Base-by-base conservation (phyloP, 1,140 invertebrate genomes). In the Lerema accius region DNA sequence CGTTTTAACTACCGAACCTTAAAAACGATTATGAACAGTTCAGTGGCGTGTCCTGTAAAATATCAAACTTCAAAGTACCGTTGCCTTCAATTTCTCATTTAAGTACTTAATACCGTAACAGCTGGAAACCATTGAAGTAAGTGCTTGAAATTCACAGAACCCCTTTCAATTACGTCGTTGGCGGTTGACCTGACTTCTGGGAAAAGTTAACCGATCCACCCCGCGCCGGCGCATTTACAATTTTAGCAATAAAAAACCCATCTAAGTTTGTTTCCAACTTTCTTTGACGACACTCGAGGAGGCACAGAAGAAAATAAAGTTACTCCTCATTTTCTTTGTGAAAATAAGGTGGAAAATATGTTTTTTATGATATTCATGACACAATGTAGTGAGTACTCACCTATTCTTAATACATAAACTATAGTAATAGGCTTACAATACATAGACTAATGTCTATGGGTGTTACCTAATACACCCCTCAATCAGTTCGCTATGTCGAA, bases 51-150 rank as follows among this genome's bases (percentile, higher is more conserved):
- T n/a, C n/a, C n/a, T n/a, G n/a, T n/a, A n/a, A n/a, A n/a, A n/a
- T n/a, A n/a, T n/a, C n/a, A n/a, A n/a, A n/a, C n/a, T n/a, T n/a
- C n/a, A n/a, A n/a, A n/a, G n/a, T n/a, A n/a, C n/a, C n/a, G n/a
- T n/a, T n/a, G n/a, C n/a, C n/a, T n/a, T n/a, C n/a, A n/a, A n/a
- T n/a, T n/a, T n/a, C n/a, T n/a, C n/a, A n/a, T 23, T 23, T 28
- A 48, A 28, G 19, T 19, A n/a, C 19, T 48, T 35, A 35, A 35
- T 50, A 15, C 28, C 5, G 11, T 16, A 48, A 28, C 39, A 53
- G 16, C 50, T 23, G 35, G 39, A 56, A 56, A 43, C 40, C 39
- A 15, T 56, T 43, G 13, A 56, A 56, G 51, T 56, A 56, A 15
- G 9, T 23, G 40, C 23, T 14, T 42, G 37, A 23, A 55, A 42